phyloP scores from a whole-genome alignment of 2,797 vertebrate genomes.

The Amazonetta brasiliensis region DNA sequence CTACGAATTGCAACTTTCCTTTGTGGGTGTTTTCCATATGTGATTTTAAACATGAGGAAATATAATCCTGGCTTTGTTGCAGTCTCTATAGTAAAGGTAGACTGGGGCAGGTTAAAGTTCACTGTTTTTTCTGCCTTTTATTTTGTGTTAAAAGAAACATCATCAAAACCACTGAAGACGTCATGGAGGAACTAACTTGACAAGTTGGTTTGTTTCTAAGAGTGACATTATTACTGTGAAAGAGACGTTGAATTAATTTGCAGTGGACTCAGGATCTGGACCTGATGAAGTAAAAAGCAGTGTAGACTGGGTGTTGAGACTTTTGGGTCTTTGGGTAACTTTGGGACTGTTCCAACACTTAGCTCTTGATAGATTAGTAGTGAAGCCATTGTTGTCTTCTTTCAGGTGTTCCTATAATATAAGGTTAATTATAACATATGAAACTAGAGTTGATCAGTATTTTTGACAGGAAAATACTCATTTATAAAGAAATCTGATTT shows the following conservation, averaged over 20 bases:
- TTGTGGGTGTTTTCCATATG: not conserved
- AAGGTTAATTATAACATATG: not conserved
- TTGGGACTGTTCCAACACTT: not conserved
- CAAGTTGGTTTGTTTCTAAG: conserved; percentile 25
- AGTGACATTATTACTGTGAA: not conserved
- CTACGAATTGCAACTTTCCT: not conserved
- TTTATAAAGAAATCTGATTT: not conserved
- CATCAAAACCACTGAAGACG: not conserved
- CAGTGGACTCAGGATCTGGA: not conserved
- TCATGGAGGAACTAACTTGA: not conserved
- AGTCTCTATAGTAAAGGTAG: not conserved
- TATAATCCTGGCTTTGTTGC: not conserved
- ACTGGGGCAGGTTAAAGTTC: not conserved
- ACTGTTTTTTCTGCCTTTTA: conserved; percentile 10
- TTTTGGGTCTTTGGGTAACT: not conserved
- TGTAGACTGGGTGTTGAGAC: not conserved
- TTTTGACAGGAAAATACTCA: not conserved
- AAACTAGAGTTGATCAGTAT: not conserved
- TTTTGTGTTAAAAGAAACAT: not conserved
- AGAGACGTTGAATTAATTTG: not conserved
- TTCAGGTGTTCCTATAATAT: not conserved
- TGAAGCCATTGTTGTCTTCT: not conserved
- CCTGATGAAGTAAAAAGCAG: not conserved
- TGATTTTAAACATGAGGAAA: not conserved
- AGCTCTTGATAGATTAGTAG: not conserved